Evolutionary conservation across 2,797 vertebrate genomes (phyloP).

Genomic region (Rhodeus uyekii): DNA sequence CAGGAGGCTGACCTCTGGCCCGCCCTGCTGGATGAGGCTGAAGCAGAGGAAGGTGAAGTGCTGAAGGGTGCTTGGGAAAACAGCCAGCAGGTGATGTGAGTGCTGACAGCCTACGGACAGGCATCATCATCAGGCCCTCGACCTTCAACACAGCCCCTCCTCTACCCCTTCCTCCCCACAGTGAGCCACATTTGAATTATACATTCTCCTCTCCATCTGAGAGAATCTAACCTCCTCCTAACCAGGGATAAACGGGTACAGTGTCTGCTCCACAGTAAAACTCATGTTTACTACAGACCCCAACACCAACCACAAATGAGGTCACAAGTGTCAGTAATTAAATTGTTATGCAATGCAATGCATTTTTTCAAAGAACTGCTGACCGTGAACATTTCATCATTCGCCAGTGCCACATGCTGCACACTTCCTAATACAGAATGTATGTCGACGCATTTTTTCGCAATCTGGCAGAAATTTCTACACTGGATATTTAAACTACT

Average conservation of each 20-base stretch:
- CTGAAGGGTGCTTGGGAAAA: conserved; percentile 54
- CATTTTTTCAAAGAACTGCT: not conserved
- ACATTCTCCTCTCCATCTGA: conserved; percentile 65
- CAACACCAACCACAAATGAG: conserved; percentile 50
- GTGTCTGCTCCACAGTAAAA: conserved; percentile 48
- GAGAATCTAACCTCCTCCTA: conserved; percentile 51
- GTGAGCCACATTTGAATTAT: conserved; percentile 72
- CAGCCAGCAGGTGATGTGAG: conserved; percentile 59
- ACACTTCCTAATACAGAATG: not conserved
- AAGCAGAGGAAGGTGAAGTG: conserved; percentile 65
- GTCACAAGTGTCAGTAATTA: not conserved
- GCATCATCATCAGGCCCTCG: conserved; percentile 59
- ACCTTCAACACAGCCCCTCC: conserved; percentile 65
- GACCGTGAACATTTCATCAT: not conserved
- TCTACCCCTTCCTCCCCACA: conserved; percentile 62
- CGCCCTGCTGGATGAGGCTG: conserved; percentile 40
- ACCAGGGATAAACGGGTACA: conserved; percentile 58
- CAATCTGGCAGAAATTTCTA: not conserved
- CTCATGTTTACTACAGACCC: conserved; percentile 52
- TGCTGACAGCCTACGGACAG: conserved; percentile 63
- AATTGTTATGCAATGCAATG: not conserved
- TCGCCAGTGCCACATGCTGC: not conserved
- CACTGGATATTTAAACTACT: not conserved
- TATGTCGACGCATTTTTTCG: not conserved
- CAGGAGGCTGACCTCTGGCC: conserved; percentile 8